Percentiles rank a stretch among this genome's conserved stretches.
Conservation (phyloP, 2,888 invertebrate species). For the Eupithecia exiguata region DNA sequence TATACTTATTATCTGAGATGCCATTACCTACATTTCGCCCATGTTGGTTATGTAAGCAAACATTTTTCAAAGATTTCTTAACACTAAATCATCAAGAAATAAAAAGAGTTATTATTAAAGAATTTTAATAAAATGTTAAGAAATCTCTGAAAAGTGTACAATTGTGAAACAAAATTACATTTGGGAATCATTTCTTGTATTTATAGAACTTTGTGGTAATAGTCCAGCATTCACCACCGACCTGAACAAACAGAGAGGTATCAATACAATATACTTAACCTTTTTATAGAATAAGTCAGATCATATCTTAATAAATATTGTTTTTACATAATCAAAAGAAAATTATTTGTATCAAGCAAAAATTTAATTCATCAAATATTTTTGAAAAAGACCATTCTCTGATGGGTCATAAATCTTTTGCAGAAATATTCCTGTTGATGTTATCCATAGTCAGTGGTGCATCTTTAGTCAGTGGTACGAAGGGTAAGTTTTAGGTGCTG, state of each 20-base stretch:
- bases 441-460: slow-evolving; percentile 84
- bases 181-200: slow-evolving; percentile 84
- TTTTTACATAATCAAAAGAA: slow-evolving; percentile 27
- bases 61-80: slow-evolving; percentile 60
- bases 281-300: slow-evolving; percentile 58
- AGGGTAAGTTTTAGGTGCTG: slow-evolving; percentile 86
- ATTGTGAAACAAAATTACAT: slow-evolving; percentile 77
- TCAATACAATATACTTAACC: slow-evolving; percentile 80
- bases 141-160: slow-evolving; percentile 69
- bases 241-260: slow-evolving; percentile 84
- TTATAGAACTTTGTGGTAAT: slow-evolving; percentile 86
- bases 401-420: slow-evolving; percentile 91
- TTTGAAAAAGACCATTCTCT: slow-evolving; percentile 79
- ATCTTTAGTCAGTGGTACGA: slow-evolving; percentile 85
- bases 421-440: slow-evolving; percentile 89
- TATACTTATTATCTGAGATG: not conserved
- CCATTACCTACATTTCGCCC: not conserved
- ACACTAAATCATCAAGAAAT: not conserved
- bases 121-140: slow-evolving; percentile 29
- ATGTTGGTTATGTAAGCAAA: slow-evolving; percentile 15
- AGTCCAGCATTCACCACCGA: slow-evolving; percentile 85
- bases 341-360: slow-evolving; percentile 36
- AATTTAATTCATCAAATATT: slow-evolving; percentile 57
- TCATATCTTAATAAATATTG: not conserved
- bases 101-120: not conserved